Conservation (phyloP, 2,113 vertebrate genomes). For the Ciconia maguari region DNA sequence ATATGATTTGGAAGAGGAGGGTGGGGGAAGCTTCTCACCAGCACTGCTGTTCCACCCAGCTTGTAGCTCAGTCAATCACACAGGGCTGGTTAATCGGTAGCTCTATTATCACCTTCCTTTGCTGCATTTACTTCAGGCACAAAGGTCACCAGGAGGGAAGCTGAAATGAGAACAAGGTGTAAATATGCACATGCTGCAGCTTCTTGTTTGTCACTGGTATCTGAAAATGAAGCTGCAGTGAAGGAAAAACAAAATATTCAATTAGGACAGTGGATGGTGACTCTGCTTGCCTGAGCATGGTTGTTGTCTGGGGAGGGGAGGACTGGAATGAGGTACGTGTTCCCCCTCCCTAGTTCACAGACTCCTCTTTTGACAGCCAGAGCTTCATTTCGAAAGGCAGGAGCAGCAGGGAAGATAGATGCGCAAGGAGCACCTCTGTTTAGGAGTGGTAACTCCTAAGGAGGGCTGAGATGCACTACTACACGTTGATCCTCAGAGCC, state of each 20-base stretch:
- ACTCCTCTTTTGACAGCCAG: not conserved
- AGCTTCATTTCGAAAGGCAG: not conserved
- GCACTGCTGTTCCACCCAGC: not conserved
- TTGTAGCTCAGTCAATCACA: not conserved
- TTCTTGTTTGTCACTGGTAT: not conserved
- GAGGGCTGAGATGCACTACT: not conserved
- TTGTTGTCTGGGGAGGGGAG: not conserved
- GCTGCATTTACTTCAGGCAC: not conserved
- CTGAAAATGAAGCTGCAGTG: not conserved
- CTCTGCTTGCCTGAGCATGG: not conserved
- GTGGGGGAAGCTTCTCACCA: not conserved
- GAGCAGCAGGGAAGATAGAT: not conserved
- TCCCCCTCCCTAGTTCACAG: not conserved
- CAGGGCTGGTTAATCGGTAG: not conserved
- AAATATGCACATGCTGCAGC: not conserved
- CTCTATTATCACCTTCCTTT: constrained; percentile 11
- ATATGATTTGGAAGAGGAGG: not conserved
- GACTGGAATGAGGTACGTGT: accelerated
- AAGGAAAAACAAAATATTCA: not conserved
- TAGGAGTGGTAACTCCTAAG: not conserved
- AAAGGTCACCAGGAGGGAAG: not conserved
- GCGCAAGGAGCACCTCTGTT: not conserved
- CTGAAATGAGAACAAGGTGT: not conserved
- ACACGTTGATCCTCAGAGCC: not conserved
- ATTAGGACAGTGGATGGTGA: not conserved